Evolutionary conservation across 2,888 invertebrate genomes (phyloP).

Genomic region (Anorthoa munda): DNA sequence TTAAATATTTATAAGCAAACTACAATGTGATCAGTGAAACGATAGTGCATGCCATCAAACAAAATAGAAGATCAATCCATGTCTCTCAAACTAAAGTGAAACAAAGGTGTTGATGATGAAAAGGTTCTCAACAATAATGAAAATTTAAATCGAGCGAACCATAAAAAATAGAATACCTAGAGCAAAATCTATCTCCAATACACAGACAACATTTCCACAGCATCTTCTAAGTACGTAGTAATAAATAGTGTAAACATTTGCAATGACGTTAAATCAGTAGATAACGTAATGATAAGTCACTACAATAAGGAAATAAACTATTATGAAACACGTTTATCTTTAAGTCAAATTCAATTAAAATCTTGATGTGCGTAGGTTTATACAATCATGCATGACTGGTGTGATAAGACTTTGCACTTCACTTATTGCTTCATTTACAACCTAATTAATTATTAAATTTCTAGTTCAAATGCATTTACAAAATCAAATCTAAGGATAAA

Average conservation of each 20-base stretch:
- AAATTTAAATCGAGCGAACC: not conserved
- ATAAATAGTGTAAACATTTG: constrained; percentile 17
- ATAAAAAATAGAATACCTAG: not conserved
- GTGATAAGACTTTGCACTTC: not conserved
- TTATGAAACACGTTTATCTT: constrained; percentile 25
- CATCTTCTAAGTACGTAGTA: not conserved
- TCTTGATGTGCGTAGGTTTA: not conserved
- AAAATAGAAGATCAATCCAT: no score
- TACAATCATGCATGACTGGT: constrained; percentile 20
- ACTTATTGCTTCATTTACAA: not conserved
- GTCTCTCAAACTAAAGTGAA: no score
- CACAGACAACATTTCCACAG: not conserved
- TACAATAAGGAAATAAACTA: constrained; percentile 48
- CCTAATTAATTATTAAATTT: not conserved
- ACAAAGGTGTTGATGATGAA: not conserved
- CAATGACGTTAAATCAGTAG: constrained; percentile 9
- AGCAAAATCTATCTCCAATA: not conserved
- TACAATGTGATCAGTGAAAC: not conserved
- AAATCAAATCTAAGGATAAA: not conserved
- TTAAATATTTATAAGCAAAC: not conserved
- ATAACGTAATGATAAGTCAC: constrained; percentile 32
- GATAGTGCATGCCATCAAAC: not conserved
- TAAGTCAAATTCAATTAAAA: constrained; percentile 32
- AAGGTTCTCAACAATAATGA: not conserved
- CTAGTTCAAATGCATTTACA: not conserved